phyloP scores from a whole-genome alignment of 2,113 vertebrate genomes.

The Ochotona princeps region DNA sequence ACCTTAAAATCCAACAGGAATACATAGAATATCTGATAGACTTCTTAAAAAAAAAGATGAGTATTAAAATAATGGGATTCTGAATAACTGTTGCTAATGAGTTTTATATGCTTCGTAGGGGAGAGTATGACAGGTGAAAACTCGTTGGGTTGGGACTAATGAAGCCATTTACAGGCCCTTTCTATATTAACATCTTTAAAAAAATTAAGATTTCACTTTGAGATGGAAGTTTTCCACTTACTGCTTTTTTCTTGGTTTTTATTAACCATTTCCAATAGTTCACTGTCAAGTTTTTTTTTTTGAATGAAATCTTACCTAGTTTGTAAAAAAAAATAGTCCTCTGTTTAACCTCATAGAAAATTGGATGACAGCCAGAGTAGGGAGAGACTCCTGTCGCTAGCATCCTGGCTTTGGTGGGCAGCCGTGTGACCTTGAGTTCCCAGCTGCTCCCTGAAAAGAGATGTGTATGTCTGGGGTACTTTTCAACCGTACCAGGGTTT shows the following conservation, averaged over 20 bases:
- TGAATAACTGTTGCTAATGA: not conserved
- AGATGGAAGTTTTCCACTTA: not conserved
- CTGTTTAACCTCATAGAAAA: not conserved
- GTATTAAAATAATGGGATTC: not conserved
- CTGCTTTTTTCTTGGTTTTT: slow-evolving; percentile 26
- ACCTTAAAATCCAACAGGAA: not conserved
- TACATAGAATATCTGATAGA: not conserved
- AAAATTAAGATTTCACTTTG: slow-evolving; percentile 32
- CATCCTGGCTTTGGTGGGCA: not conserved
- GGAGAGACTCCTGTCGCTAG: not conserved
- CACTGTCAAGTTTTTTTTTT: slow-evolving; percentile 24
- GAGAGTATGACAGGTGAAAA: not conserved
- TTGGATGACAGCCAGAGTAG: not conserved
- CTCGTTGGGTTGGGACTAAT: not conserved
- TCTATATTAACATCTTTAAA: slow-evolving; percentile 14
- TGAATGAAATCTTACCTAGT: not conserved
- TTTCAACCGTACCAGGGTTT: not conserved
- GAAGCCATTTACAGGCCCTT: not conserved
- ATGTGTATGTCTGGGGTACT: not conserved
- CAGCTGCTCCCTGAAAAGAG: not conserved
- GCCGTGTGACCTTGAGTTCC: not conserved
- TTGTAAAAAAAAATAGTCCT: not conserved
- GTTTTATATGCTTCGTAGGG: not conserved
- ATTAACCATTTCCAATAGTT: not conserved
- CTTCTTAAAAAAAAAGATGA: not conserved